A percentile compares a stretch with the other conserved stretches of the same genome.
These are phyloP conservation scores for Macrophya alboannulata DNA, from an alignment of 2,888 invertebrate species.

Conservation along the genomic window DNA sequence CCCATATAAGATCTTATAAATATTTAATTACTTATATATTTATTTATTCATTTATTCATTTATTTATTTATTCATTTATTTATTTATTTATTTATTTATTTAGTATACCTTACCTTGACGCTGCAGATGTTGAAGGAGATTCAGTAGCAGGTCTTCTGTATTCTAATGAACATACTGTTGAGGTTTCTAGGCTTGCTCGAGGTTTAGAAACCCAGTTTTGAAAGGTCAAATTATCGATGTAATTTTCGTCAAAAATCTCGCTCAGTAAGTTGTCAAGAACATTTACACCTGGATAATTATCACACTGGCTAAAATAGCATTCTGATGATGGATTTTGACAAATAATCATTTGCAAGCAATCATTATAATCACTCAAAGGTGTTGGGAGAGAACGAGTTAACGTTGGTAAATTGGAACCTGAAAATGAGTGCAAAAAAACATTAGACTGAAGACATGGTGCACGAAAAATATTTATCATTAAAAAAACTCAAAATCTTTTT, in stretches of 20 bases:
- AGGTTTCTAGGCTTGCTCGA: slow-evolving; percentile 20
- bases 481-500: no score
- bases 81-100: no score
- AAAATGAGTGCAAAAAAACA: slow-evolving; percentile 6
- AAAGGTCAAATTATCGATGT: slow-evolving; percentile 23
- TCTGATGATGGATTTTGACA: neutral
- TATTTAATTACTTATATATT: no score
- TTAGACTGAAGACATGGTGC: neutral
- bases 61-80: no score
- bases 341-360: slow-evolving; percentile 15
- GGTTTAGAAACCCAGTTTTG: slow-evolving; percentile 17
- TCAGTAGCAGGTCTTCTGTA: no score
- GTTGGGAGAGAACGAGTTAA: neutral
- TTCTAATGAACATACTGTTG: neutral
- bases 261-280: neutral
- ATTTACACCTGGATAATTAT: slow-evolving; percentile 13
- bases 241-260: neutral
- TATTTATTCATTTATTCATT: no score
- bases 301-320: slow-evolving; percentile 21
- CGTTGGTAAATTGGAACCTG: neutral
- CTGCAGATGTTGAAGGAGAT: no score
- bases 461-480: no score
- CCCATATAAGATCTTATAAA: no score
- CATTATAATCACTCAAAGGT: neutral
- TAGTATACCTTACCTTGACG: no score